Conservation (phyloP, 2,888 invertebrate genomes). For the Dicycla oo region DNA sequence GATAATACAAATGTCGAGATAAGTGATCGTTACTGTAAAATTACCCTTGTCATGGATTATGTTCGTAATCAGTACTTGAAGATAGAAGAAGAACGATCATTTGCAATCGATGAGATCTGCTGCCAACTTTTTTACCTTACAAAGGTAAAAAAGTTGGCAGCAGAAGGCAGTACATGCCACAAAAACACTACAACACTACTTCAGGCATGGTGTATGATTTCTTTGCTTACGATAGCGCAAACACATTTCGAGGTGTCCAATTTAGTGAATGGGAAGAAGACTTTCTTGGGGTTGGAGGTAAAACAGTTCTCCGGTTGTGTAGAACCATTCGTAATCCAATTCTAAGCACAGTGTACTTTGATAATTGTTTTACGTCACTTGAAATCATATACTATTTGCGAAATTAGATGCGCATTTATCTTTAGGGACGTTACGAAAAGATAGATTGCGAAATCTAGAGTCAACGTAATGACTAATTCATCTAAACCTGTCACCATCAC, state of each 20-base stretch:
- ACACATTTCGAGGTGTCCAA: conserved; percentile 20
- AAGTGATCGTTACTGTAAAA: conserved; percentile 25
- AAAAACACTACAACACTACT: conserved; percentile 31
- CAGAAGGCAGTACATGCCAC: conserved; percentile 43
- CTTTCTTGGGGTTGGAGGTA: conserved; percentile 8
- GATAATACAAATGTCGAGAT: conserved; percentile 31
- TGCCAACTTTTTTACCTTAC: too few species aligned
- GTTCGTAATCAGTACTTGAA: conserved; percentile 28
- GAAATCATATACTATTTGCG: conserved; percentile 7
- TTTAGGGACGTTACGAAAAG: conserved; percentile 10
- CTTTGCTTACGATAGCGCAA: conserved; percentile 48
- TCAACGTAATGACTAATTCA: background rate
- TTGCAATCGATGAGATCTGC: conserved; percentile 35
- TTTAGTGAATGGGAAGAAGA: conserved; percentile 12
- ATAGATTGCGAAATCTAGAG: conserved; percentile 5
- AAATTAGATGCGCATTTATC: background rate
- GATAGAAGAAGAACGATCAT: conserved; percentile 2
- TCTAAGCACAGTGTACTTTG: conserved; percentile 5
- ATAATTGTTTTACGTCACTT: conserved; percentile 10
- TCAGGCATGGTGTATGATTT: conserved; percentile 49
- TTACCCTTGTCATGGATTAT: conserved; percentile 20
- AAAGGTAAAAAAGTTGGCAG: conserved; percentile 50
- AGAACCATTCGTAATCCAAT: conserved; percentile 12
- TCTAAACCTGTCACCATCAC: background rate
- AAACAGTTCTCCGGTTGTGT: conserved; percentile 9